These are phyloP conservation scores for Aethes cnicana DNA, from an alignment of 2,888 invertebrate species.

Conservation along the genomic window DNA sequence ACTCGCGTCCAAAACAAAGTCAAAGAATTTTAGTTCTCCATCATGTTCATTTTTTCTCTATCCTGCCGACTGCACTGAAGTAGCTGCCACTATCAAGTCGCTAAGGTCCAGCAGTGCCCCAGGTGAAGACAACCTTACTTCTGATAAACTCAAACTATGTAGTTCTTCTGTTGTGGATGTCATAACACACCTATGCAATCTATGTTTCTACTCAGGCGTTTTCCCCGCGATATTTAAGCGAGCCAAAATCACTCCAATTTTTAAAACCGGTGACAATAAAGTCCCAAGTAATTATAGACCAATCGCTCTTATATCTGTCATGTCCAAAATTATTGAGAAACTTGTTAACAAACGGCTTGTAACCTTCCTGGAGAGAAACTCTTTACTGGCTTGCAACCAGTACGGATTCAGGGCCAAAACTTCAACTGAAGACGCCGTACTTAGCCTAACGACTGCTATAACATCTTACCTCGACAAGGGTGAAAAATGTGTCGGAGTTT, in stretches of 20 bases:
- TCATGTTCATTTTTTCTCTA: too few species aligned
- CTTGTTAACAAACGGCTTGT: constrained; percentile 1
- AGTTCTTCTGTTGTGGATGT: too few species aligned
- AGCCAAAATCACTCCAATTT: not conserved
- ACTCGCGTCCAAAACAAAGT: too few species aligned
- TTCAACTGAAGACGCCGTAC: constrained; percentile 19
- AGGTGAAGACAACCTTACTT: too few species aligned
- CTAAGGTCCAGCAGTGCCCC: too few species aligned
- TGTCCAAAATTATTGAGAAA: constrained; percentile 4
- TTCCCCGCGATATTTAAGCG: constrained; percentile 1
- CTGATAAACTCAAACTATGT: too few species aligned
- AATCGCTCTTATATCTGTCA: not conserved
- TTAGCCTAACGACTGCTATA: not conserved
- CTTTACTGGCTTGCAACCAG: constrained; percentile 1
- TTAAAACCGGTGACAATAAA: not conserved
- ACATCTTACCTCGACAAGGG: not conserved
- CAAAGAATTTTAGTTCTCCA: too few species aligned
- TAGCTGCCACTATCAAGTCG: too few species aligned
- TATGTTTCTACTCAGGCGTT: not conserved
- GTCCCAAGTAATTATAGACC: constrained; percentile 1
- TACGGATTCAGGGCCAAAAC: constrained; percentile 13
- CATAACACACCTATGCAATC: not conserved
- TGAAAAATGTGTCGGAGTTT: constrained; percentile 1
- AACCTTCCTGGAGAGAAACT: not conserved
- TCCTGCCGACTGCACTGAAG: too few species aligned